Percentiles rank a stretch among this genome's conserved stretches.
Evolutionary conservation across 2,113 vertebrate genomes (phyloP).

Genomic region (Gopherus flavomarginatus): DNA sequence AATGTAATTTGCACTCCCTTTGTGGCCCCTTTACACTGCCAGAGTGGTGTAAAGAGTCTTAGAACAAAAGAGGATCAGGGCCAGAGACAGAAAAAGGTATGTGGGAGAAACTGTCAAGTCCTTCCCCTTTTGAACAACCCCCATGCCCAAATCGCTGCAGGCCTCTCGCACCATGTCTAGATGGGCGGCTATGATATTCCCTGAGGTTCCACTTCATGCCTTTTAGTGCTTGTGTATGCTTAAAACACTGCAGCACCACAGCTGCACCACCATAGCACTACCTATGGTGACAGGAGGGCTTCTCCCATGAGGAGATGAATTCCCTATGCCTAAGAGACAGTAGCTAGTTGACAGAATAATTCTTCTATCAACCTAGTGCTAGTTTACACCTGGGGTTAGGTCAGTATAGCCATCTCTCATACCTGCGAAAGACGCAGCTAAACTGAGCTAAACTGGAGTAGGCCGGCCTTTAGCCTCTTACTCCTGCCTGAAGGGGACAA

Average conservation of each 20-base stretch:
- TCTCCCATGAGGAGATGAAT: neutral
- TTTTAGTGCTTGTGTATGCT: no score
- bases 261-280: no score
- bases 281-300: neutral
- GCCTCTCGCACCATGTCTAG: neutral
- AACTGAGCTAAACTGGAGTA: no score
- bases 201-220: no score
- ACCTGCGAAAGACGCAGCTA: neutral
- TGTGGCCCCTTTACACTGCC: neutral
- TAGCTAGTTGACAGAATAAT: neutral
- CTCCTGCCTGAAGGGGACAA: neutral
- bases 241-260: no score
- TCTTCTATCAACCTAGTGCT: neutral
- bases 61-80: neutral
- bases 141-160: neutral
- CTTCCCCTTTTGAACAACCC: neutral
- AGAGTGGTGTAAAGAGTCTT: neutral
- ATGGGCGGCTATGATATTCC: neutral
- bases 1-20: neutral
- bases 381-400: neutral
- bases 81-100: neutral
- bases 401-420: neutral
- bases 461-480: neutral
- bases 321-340: neutral
- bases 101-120: neutral